phyloP scores from a whole-genome alignment of 2,113 vertebrate genomes.

The Aldabrachelys gigantea region DNA sequence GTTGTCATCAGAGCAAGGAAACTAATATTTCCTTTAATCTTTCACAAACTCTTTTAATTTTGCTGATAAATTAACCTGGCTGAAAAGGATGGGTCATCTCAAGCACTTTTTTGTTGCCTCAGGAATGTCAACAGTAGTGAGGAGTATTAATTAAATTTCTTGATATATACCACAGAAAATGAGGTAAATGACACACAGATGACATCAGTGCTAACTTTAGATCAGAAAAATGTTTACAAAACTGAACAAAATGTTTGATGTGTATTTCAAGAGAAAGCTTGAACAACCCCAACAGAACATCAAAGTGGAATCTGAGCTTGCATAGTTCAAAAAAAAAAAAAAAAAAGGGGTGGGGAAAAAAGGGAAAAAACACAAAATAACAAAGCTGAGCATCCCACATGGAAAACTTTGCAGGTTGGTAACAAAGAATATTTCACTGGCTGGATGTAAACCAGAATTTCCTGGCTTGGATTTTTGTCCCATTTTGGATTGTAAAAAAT shows the following conservation, averaged over 20 bases:
- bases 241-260: background rate
- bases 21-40: background rate
- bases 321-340: constrained; percentile 1
- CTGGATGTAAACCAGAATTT: background rate
- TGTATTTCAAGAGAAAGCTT: background rate
- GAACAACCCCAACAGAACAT: background rate
- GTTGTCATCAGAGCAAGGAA: background rate
- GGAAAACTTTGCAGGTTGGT: background rate
- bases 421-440: background rate
- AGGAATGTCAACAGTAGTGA: background rate
- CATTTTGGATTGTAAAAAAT: background rate
- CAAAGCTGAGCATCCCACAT: background rate
- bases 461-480: background rate
- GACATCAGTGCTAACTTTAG: background rate
- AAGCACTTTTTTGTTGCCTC: background rate
- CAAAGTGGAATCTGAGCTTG: background rate
- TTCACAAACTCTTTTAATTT: background rate
- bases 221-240: background rate
- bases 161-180: background rate
- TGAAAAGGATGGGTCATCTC: background rate
- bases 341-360: background rate
- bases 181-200: background rate
- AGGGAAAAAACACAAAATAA: background rate
- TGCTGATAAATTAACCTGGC: background rate
- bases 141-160: background rate